Evolutionary conservation across 2,888 invertebrate species (phyloP), one percentile per base, ranked within the genome.

Genomic region (Agrotis ipsilon): DNA sequence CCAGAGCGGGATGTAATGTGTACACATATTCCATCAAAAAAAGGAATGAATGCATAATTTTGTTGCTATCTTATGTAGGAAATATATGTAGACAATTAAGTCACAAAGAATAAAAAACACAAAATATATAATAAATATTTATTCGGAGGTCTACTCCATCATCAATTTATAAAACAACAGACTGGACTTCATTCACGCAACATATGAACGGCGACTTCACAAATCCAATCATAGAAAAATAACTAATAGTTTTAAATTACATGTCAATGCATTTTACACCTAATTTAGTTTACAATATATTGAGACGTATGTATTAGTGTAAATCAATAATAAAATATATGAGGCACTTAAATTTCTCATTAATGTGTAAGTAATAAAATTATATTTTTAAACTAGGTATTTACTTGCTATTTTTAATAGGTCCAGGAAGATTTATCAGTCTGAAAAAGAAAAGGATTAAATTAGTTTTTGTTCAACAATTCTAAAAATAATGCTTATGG

Each of bases 101-200:
- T n/a, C n/a, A n/a, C n/a, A n/a, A n/a, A n/a, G n/a, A n/a, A n/a
- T n/a, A n/a, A 64, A 79, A 73, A 83, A 62, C 16, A 62, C 58
- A 63, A 69, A 48, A 2, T 62, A 64, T 58, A 72, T 67, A 87
- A 90, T 89, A 90, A 92, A 91, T 90, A 92, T 87, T 92, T 92
- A 93, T 92, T 92, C 80, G 89, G 91, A 91, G 89, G 82, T 92
- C 89, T 75, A 92, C 91, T 90, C 91, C 82, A 84, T 79, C 79
- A 90, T 79, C 79, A 90, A 90, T 89, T 92, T 87, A 72, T 81
- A 74, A 75, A 78, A 80, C 72, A 82, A 85, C 71, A 75, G 78
- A 86, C 82, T 72, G 83, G 79, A 81, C 63, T 77, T 72, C 60
- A 62, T 60, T 71, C 76, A 70, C 75, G 67, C 72, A 32, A 78